Conservation (phyloP, 2,888 invertebrate species). For the Diabrotica balteata region DNA sequence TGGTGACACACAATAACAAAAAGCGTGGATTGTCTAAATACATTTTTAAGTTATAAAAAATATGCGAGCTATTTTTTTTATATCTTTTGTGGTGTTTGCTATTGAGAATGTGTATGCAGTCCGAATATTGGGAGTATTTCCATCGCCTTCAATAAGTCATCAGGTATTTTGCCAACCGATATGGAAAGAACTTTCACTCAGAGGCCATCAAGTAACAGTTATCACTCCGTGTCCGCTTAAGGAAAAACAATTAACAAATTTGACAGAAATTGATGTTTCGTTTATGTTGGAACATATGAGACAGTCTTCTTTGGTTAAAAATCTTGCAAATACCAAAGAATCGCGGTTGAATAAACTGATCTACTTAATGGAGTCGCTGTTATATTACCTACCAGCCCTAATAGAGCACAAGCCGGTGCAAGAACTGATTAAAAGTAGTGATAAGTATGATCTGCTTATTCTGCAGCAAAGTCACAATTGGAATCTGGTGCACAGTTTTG, state of each 20-base stretch:
- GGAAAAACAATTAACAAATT: slow-evolving; percentile 20
- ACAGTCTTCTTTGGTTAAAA: background rate
- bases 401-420: background rate
- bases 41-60: too few species aligned
- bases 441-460: background rate
- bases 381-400: background rate
- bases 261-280: slow-evolving; percentile 26
- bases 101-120: slow-evolving; percentile 4
- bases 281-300: background rate
- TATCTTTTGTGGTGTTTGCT: background rate
- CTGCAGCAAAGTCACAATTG: background rate
- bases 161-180: slow-evolving; percentile 28
- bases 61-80: too few species aligned
- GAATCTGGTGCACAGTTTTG: background rate
- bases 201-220: slow-evolving; percentile 24
- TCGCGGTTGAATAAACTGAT: background rate
- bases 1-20: too few species aligned
- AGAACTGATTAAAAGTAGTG: background rate
- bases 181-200: slow-evolving; percentile 23
- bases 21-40: too few species aligned
- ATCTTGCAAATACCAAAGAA: background rate
- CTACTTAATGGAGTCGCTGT: too few species aligned
- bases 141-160: slow-evolving; percentile 13
- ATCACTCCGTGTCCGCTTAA: slow-evolving; percentile 28
- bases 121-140: background rate